These are phyloP conservation scores for Urosaurus nigricauda DNA, from an alignment of 2,797 vertebrate species.

Conservation along the genomic window DNA sequence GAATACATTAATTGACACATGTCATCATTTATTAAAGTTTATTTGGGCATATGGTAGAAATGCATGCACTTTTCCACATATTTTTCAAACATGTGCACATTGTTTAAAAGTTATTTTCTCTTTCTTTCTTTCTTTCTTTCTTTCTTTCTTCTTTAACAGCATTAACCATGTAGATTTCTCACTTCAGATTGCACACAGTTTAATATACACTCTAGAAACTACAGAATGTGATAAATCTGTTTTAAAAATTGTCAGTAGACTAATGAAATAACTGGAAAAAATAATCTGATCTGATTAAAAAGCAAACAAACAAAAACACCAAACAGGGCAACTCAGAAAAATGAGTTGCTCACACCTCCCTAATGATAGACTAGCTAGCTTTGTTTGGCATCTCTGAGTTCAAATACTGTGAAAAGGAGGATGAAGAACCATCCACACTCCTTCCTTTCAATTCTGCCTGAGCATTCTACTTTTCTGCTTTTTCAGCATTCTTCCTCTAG, in stretches of 20 bases:
- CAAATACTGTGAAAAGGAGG: background rate
- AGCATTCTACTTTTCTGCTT: background rate
- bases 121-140: no score
- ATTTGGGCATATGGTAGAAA: background rate
- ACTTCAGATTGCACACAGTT: no score
- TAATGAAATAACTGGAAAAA: no score
- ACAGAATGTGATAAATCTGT: no score
- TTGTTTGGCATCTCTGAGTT: background rate
- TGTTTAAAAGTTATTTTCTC: background rate
- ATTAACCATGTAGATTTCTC: no score
- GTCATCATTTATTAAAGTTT: background rate
- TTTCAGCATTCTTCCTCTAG: background rate
- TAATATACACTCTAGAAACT: no score
- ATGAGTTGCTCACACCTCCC: background rate
- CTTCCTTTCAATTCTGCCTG: background rate
- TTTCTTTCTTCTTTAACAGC: no score
- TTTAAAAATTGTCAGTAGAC: no score
- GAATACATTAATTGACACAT: background rate
- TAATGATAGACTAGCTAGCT: background rate
- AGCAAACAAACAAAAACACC: background rate
- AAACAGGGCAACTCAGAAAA: background rate
- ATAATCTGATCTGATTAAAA: no score
- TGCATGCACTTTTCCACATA: background rate
- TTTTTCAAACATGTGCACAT: background rate
- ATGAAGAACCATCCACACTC: background rate